Evolutionary conservation across 2,113 vertebrate species (phyloP), one percentile per base, ranked within the genome.

Genomic region (Ia io): DNA sequence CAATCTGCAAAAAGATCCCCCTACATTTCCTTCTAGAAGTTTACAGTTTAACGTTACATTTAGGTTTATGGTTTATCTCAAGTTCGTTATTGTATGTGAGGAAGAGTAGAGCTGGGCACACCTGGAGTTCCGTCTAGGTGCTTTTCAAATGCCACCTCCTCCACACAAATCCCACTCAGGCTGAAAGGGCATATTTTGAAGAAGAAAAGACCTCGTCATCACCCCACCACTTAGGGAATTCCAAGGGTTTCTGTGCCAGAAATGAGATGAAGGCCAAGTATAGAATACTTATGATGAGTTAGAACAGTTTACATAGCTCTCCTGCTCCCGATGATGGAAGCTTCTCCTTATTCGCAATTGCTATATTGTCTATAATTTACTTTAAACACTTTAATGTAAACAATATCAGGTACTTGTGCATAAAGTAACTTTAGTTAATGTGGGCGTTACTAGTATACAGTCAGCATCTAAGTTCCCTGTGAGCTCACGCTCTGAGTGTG

Each of bases 361-460:
- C 40, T 44, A 0, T 59, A 8, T 16, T 53, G 6, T 51, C 67
- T 78, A 3, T 88, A 74, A 47, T 20, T 32, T 42, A 90, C 74
- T 85, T 65, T 82, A 90, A 93, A 65, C 42, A 78, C 23, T 51
- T 65, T 20, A 84, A 16, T 20, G 70, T 30, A 94, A 95, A 87
- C 56, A 71, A 35, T 16, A 14, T 65, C 25, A 18, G n/a, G 17
- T 32, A 20, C 51, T n/a, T 32, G 18, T 84, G 40, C 61, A 70
- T 63, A 79, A 63, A 73, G 56, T 53, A 77, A 87, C 59, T 88
- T 40, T 37, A 63, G 53, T 82, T 49, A 16, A 11, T 1, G 1
- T 56, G 9, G 12, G 32, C 14, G 16, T 25, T 61, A 61, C 59
- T 61, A 63, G 49, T 22, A 30, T 25, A 32, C 1, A 17, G 17